These are phyloP conservation scores for Amiota minor DNA, from an alignment of 2,888 invertebrate species.

Conservation along the genomic window DNA sequence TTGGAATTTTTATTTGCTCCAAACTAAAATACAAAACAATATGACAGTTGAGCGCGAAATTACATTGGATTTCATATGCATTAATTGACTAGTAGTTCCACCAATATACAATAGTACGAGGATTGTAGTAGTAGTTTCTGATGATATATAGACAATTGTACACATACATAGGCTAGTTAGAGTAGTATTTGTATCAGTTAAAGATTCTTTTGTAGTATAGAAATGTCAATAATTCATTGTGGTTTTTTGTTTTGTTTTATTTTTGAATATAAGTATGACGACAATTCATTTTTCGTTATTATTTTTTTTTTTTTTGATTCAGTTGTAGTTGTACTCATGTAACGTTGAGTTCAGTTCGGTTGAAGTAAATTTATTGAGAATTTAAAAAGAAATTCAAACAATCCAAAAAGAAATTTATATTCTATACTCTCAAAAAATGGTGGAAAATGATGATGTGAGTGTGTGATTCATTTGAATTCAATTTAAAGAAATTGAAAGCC, in stretches of 20 bases:
- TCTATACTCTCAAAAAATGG: neutral
- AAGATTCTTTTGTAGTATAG: neutral
- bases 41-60: too few relatives aligned
- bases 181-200: neutral
- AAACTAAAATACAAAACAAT: too few relatives aligned
- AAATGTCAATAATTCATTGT: constrained; percentile 16
- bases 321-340: neutral
- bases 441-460: constrained; percentile 24
- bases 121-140: too few relatives aligned
- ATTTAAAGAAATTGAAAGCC: too few relatives aligned
- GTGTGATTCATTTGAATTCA: neutral
- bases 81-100: neutral
- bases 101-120: too few relatives aligned
- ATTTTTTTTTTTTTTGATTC: neutral
- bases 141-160: neutral
- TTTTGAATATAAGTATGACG: neutral
- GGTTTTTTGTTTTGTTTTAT: neutral
- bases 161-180: neutral
- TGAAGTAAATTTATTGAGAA: neutral
- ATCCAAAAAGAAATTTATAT: neutral
- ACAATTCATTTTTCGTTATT: neutral
- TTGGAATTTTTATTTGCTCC: too few relatives aligned
- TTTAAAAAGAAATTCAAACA: neutral
- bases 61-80: constrained; percentile 1
- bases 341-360: neutral